Evolutionary conservation across 2,113 vertebrate genomes (phyloP).

Genomic region (Pongo pygmaeus): DNA sequence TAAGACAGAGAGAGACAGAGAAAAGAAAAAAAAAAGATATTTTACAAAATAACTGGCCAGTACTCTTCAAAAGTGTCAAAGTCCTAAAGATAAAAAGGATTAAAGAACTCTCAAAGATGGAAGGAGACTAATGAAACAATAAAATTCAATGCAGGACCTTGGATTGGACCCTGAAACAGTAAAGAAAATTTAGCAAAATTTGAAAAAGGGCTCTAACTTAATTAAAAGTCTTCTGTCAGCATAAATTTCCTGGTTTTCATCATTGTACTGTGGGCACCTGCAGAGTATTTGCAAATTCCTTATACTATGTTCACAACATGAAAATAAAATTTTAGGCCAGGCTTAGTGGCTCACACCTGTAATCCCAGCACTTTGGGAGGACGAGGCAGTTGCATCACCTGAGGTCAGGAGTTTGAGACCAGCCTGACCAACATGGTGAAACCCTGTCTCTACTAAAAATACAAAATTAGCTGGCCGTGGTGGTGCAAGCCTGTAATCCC

Average conservation of each 20-base stretch:
- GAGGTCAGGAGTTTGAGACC: too few species aligned
- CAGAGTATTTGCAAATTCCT: neutral
- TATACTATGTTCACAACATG: too few species aligned
- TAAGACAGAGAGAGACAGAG: too few species aligned
- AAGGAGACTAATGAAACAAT: neutral
- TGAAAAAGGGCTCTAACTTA: neutral
- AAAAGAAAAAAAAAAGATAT: too few species aligned
- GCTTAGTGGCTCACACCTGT: too few species aligned
- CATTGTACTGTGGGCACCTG: neutral
- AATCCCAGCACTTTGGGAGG: too few species aligned
- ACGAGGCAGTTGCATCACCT: too few species aligned
- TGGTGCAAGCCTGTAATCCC: too few species aligned
- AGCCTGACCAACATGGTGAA: too few species aligned
- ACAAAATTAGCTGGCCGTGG: too few species aligned
- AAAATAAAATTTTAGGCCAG: too few species aligned
- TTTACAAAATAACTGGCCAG: neutral
- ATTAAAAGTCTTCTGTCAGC: neutral
- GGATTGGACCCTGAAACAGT: neutral
- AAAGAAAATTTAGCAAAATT: neutral
- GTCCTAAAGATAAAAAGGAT: neutral
- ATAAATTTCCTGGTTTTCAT: neutral
- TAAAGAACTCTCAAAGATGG: neutral
- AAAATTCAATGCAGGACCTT: neutral
- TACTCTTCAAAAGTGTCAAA: neutral
- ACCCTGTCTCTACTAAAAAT: too few species aligned